Evolutionary conservation across 2,797 vertebrate genomes (phyloP), one percentile per base, ranked within the genome.

Genomic region (Tarsius wallacei): DNA sequence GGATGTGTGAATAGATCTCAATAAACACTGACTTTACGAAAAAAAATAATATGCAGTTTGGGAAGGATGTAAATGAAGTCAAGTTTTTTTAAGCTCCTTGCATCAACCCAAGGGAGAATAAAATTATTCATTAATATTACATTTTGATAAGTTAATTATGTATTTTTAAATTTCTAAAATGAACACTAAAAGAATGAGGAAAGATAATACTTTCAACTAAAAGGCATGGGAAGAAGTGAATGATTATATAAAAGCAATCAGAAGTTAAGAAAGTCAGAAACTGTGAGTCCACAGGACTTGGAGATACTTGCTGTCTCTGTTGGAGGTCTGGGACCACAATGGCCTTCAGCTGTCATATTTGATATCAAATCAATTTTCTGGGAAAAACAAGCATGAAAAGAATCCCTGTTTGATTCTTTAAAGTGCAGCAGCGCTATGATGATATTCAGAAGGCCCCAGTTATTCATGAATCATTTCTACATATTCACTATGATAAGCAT

Each of bases 331-430:
- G 12, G 8, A 10, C 16, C 31, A 57, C 6, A 9, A 73, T 33
- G 12, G 16, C 81, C 55, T 96, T 98, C 99, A 98, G 99, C 99
- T 83, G 94, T 99, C 63, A 98, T 99, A 53, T 83, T 99, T 42
- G 99, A 99, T 95, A 99, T 99, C 12, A 99, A 99, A 95, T 99
- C 99, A 0, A 99, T 99, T 93, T 99, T 99, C 99, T 99, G 99
- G 99, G 99, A 99, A 0, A 99, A 99, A 97, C 99, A 99, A 97
- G 98, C 98, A 10, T 99, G 99, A 6, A 98, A 98, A 57, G 98
- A 99, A 36, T 98, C 99, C 7, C 97, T 99, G 99, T 99, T 99
- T 97, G 99, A 99, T 0, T 98, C 99, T 36, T 99, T 99, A 0
- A 99, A 99, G 98, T 99, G 99, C 96, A 87, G 99, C 78, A 99